Conservation (phyloP, 2,888 invertebrate species). For the Litoditis marina region DNA sequence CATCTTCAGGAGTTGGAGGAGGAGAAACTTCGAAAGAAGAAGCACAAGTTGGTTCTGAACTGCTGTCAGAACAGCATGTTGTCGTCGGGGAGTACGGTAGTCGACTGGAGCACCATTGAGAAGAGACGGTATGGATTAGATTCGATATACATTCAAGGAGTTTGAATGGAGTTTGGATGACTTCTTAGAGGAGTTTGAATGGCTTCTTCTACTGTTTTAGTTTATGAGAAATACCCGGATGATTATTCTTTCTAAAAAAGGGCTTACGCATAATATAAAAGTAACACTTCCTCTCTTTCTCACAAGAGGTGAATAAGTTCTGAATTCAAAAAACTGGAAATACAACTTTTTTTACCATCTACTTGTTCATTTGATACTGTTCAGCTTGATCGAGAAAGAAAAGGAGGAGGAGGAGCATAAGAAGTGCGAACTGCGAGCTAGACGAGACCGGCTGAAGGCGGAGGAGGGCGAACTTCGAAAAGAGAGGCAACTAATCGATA, state of each 20-base stretch:
- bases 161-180: neutral
- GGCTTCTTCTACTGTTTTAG: no score
- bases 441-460: slow-evolving; percentile 38
- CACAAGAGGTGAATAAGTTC: neutral
- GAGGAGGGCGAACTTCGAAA: slow-evolving; percentile 30
- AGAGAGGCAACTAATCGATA: slow-evolving; percentile 31
- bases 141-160: neutral
- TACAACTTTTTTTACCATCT: neutral
- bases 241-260: no score
- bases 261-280: slow-evolving; percentile 1
- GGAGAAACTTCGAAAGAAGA: slow-evolving; percentile 34
- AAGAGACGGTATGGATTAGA: slow-evolving; percentile 26
- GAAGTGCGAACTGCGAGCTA: slow-evolving; percentile 36
- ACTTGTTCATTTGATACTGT: slow-evolving; percentile 7
- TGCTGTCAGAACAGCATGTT: slow-evolving; percentile 42
- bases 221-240: no score
- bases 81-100: slow-evolving; percentile 35
- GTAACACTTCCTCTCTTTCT: neutral
- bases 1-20: slow-evolving; percentile 32
- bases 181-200: neutral
- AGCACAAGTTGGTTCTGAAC: slow-evolving; percentile 35
- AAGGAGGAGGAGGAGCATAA: slow-evolving; percentile 35
- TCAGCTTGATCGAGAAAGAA: slow-evolving; percentile 31
- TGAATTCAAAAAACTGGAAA: neutral
- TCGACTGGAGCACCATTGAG: slow-evolving; percentile 39